Conservation (phyloP, 2,113 vertebrate species). For the Tetraodon nigroviridis region DNA sequence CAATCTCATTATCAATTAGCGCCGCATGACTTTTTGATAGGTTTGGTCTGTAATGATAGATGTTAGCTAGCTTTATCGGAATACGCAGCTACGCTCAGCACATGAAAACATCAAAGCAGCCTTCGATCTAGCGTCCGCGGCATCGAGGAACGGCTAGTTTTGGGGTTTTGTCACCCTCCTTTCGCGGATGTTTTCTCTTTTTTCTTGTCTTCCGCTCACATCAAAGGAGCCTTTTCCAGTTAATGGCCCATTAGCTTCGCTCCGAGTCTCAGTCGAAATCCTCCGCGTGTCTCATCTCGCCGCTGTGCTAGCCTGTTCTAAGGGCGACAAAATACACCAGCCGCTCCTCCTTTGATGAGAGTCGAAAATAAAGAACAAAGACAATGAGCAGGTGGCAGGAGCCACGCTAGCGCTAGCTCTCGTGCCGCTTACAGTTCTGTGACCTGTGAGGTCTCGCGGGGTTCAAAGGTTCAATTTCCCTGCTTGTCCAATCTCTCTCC, state of each 20-base stretch:
- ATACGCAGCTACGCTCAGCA: too few relatives aligned
- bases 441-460: too few relatives aligned
- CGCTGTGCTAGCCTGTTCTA: constrained; percentile 28
- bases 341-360: constrained; percentile 10
- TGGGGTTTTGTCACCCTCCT: constrained; percentile 37
- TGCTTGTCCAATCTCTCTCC: too few relatives aligned
- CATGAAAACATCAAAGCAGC: too few relatives aligned
- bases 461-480: too few relatives aligned
- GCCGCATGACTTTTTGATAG: too few relatives aligned
- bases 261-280: constrained; percentile 45
- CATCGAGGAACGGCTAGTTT: constrained; percentile 43
- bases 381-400: not conserved
- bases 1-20: too few relatives aligned
- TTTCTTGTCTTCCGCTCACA: constrained; percentile 32
- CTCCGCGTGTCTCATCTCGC: constrained; percentile 33
- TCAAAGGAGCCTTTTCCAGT: constrained; percentile 50
- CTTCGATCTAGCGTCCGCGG: too few relatives aligned
- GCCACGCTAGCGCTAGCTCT: too few relatives aligned
- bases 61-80: too few relatives aligned
- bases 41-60: too few relatives aligned
- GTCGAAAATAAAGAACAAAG: not conserved
- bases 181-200: constrained; percentile 17
- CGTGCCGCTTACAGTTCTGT: too few relatives aligned
- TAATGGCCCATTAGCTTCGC: constrained; percentile 59
- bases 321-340: constrained; percentile 25